phyloP scores from a whole-genome alignment of 2,797 vertebrate species.

The Phalloptychus januarius region DNA sequence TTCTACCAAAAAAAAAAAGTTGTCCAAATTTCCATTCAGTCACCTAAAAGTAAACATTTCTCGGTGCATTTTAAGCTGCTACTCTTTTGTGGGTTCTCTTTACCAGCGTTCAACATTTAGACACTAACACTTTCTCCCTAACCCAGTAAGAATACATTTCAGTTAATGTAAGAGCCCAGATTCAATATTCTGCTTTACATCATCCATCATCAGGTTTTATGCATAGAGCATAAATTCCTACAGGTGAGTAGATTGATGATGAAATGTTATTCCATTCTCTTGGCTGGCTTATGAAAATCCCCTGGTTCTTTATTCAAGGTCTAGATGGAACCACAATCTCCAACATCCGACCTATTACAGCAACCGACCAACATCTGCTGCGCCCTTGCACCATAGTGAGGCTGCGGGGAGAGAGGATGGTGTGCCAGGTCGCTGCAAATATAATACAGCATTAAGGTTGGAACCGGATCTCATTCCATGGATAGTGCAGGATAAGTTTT shows the following conservation, averaged over 20 bases:
- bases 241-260: no score
- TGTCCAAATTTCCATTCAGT: not conserved
- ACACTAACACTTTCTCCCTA: not conserved
- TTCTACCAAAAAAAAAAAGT: not conserved
- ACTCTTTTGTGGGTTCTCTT: not conserved
- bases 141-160: not conserved
- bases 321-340: slow-evolving; percentile 12
- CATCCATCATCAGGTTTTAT: not conserved
- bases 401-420: slow-evolving; percentile 11
- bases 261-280: not conserved
- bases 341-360: not conserved
- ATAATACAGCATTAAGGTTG: slow-evolving; percentile 9
- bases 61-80: not conserved
- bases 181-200: not conserved
- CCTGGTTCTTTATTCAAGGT: not conserved
- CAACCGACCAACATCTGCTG: slow-evolving; percentile 36
- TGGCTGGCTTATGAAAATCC: not conserved
- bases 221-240: not conserved
- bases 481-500: slow-evolving; percentile 8
- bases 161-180: not conserved
- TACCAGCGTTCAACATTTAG: not conserved
- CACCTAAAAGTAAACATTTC: not conserved
- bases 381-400: slow-evolving; percentile 7
- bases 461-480: slow-evolving; percentile 28
- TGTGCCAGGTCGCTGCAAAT: slow-evolving; percentile 31